phyloP scores from a whole-genome alignment of 2,113 vertebrate genomes.

The Pomatostomus ruficeps region DNA sequence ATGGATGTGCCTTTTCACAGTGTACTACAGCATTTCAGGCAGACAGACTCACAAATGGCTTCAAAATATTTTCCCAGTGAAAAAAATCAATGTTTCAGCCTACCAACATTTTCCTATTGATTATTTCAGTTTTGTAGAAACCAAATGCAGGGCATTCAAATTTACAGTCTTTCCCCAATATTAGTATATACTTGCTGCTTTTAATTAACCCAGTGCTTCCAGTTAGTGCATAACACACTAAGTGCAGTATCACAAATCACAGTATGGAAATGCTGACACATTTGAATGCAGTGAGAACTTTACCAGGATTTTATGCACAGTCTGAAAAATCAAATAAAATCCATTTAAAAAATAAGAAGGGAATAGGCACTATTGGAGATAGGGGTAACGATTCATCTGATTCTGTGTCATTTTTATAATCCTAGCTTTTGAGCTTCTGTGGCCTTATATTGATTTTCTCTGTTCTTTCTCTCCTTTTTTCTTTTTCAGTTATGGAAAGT shows the following conservation, averaged over 20 bases:
- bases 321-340: background rate
- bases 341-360: background rate
- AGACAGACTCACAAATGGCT: background rate
- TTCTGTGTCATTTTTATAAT: constrained; percentile 19
- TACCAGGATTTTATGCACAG: background rate
- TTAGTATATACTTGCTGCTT: background rate
- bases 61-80: background rate
- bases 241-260: background rate
- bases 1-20: background rate
- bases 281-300: background rate
- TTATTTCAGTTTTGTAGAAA: background rate
- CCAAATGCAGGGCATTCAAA: background rate
- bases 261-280: background rate
- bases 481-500: constrained; percentile 17
- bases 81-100: background rate
- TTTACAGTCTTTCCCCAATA: background rate
- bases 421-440: constrained; percentile 10
- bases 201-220: background rate
- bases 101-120: background rate
- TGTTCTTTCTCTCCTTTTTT: background rate
- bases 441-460: constrained; percentile 23
- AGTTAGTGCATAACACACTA: background rate
- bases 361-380: background rate
- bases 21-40: background rate
- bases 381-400: background rate